Evolutionary conservation across 2,888 invertebrate genomes (phyloP).

Genomic region (Tiphia femorata): DNA sequence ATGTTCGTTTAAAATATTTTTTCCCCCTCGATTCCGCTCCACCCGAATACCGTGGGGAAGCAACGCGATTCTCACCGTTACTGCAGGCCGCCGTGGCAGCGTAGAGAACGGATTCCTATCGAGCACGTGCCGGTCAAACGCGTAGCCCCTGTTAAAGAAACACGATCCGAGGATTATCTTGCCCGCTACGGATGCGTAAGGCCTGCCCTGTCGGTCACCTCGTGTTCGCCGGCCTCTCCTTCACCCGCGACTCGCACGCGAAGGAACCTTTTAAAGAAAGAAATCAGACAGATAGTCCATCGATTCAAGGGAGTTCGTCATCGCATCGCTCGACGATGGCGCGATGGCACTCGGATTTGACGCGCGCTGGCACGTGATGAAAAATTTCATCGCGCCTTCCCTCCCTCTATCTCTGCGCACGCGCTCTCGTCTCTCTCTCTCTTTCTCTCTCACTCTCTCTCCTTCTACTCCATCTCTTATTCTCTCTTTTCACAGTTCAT

Average conservation of each 20-base stretch:
- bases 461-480: background rate
- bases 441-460: background rate
- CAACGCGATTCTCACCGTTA: background rate
- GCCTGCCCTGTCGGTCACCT: slow-evolving; percentile 23
- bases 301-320: background rate
- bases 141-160: slow-evolving; percentile 39
- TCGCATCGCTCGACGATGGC: background rate
- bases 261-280: slow-evolving; percentile 36
- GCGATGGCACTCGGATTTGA: background rate
- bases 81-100: background rate
- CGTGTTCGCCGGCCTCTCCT: too few relatives aligned
- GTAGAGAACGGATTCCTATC: slow-evolving; percentile 24
- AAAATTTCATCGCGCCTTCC: too few relatives aligned
- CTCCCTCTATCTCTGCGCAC: too few relatives aligned
- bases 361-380: too few relatives aligned
- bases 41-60: too few relatives aligned
- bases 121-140: slow-evolving; percentile 44
- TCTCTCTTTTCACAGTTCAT: too few relatives aligned
- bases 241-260: background rate
- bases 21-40: too few relatives aligned
- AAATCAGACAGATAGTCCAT: background rate
- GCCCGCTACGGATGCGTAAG: slow-evolving; percentile 25
- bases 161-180: slow-evolving; percentile 45
- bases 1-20: too few relatives aligned
- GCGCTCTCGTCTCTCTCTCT: too few relatives aligned